Evolutionary conservation across 2,797 vertebrate genomes (phyloP), one percentile per base, ranked within the genome.

Genomic region (Vespertilio murinus): DNA sequence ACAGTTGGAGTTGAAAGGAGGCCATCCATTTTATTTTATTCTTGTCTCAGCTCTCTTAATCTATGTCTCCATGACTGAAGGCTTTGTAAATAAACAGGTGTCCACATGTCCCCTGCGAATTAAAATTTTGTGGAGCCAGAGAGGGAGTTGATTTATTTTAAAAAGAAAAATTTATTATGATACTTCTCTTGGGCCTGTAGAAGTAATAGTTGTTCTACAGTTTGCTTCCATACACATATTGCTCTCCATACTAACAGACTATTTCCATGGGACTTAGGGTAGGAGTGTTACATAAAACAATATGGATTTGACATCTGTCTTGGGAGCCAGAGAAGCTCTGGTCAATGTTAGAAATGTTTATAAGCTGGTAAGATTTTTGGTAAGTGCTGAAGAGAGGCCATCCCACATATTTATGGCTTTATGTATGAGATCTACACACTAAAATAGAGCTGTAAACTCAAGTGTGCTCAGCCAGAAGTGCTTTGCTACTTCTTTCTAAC

Each of bases 31-130:
- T 96, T 92, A 94, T 93, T 92, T 95, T 95, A 69, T 95, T 95
- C 87, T 90, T 74, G 79, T 96, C 92, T 93, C 70, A 59, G 33
- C 17, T 84, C 35, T 92, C 28, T 59, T 47, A 74, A 88, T 92
- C 75, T 95, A 65, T 54, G 79, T 92, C 67, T 93, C 33, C 6
- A 45, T 94, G 96, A 95, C 82, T 94, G 92, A 96, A 95, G 65
- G 61, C 86, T 90, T 93, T 91, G 64, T 95, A 95, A 96, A 96
- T 95, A 94, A 92, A 79, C 95, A 97, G 95, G 85, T 92, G 89
- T 82, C 52, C 85, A 85, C 75, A 86, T 56, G 64, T 80, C n/a
- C 82, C 59, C 59, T 70, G 87, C 52, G 56, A 93, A 90, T 88
- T 94, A 81, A 95, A 95, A 94, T 93, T 89, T 81, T 35, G 77